Evolutionary conservation across 2,888 invertebrate genomes (phyloP), one percentile per base, ranked within the genome.

Genomic region (Mythimna ferrago): DNA sequence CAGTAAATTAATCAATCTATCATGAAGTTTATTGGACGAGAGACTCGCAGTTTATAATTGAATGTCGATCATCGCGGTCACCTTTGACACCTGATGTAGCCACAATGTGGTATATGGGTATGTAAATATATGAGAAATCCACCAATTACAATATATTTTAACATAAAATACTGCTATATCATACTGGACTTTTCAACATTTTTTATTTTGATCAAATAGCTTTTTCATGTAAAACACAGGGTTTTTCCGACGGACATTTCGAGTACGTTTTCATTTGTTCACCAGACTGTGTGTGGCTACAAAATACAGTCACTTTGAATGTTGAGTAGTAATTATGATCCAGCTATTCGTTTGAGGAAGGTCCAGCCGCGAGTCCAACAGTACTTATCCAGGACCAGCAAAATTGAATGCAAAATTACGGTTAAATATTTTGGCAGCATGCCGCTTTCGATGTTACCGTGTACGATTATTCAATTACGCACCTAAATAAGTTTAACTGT

Each of bases 401-500:
- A n/a, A 70, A 66, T 44, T 63, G 0, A 66, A 81, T 77, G 32
- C 63, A 81, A 81, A 82, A 16, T 44, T 32, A 38, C 61, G 26
- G 16, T 56, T 10, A 69, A 60, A 73, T 66, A 67, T 79, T 65
- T 65, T 66, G 74, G 54, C 65, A 71, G 63, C 53, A 66, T 66
- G n/a, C 51, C 67, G 51, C 32, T 48, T 66, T 62, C 57, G 9
- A 44, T 63, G 26, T 51, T 62, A n/a, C 54, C 38, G 26, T 79
- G 16, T 80, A 67, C 72, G 65, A 68, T 76, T 80, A 80, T 85
- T 80, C 69, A 73, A 84, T 85, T 84, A 86, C 63, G 68, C 66
- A 73, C 78, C 81, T 80, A 78, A 80, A 84, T 78, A 80, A 77
- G 74, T 81, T 80, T 69, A 81, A 80, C 78, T 60, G 77, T 70